These are phyloP conservation scores for Xenopus borealis DNA, from an alignment of 2,113 vertebrate species.

Conservation along the genomic window DNA sequence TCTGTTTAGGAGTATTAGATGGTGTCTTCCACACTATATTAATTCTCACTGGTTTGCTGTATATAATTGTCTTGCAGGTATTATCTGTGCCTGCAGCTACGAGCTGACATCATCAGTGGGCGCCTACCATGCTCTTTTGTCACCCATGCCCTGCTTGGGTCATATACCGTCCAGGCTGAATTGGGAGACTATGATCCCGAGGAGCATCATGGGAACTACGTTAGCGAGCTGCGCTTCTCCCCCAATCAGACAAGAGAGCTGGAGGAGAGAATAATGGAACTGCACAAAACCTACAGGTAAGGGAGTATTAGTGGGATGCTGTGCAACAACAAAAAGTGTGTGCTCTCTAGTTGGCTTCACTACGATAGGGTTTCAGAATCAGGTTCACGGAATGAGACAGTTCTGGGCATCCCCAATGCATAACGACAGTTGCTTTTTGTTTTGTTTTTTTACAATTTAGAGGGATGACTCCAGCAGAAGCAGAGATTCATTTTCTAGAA, in stretches of 20 bases:
- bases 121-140: constrained; percentile 96
- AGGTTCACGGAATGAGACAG: too few relatives aligned
- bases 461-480: constrained; percentile 87
- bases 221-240: constrained; percentile 88
- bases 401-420: too few relatives aligned
- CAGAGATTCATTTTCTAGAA: constrained; percentile 96
- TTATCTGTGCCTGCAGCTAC: constrained; percentile 97
- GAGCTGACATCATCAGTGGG: constrained; percentile 94
- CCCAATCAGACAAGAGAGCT: constrained; percentile 94
- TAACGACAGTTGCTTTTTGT: not conserved
- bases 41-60: too few relatives aligned
- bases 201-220: constrained; percentile 85
- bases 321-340: too few relatives aligned
- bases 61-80: constrained; percentile 69
- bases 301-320: too few relatives aligned
- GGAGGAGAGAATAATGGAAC: constrained; percentile 95
- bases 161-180: constrained; percentile 91
- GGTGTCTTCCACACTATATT: too few relatives aligned
- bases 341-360: too few relatives aligned
- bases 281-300: constrained; percentile 91
- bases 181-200: constrained; percentile 89
- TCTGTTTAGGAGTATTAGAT: too few relatives aligned
- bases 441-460: constrained; percentile 5
- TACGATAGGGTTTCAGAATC: too few relatives aligned
- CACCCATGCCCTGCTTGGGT: constrained; percentile 92